Percentiles rank a stretch among this genome's conserved stretches.
Conservation (phyloP, 1,140 invertebrate species). For the Globodera ellingtonae region DNA sequence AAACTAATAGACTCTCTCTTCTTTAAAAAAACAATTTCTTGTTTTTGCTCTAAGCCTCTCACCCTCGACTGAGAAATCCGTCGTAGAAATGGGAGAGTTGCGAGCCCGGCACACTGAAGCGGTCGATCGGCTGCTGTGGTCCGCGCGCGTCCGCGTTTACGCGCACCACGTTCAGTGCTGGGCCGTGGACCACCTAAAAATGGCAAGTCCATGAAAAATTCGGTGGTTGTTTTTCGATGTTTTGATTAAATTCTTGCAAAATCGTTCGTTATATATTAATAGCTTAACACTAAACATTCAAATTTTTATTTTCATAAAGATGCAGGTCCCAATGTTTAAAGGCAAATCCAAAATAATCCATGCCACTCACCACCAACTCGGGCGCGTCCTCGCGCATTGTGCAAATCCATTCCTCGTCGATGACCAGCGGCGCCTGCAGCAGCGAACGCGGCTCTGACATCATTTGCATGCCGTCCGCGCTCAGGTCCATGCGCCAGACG, state of each 20-base stretch:
- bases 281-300: neutral
- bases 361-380: conserved; percentile 48
- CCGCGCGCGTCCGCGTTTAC: conserved; percentile 48
- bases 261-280: neutral
- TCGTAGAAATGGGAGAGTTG: conserved; percentile 64
- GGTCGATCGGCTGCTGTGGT: conserved; percentile 53
- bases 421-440: conserved; percentile 49
- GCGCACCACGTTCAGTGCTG: conserved; percentile 55
- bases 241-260: neutral
- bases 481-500: conserved; percentile 56
- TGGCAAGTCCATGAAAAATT: too few species aligned
- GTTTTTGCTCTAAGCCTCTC: conserved; percentile 26
- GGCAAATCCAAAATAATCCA: neutral
- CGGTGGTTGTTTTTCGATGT: too few species aligned
- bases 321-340: too few species aligned
- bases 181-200: conserved; percentile 48
- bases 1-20: conserved; percentile 8
- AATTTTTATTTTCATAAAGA: neutral
- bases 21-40: neutral
- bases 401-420: conserved; percentile 61
- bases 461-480: conserved; percentile 51
- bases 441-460: conserved; percentile 49
- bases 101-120: conserved; percentile 57
- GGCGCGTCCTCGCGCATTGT: conserved; percentile 60
- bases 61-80: conserved; percentile 62